Conservation (phyloP, 2,888 invertebrate species). For the Sesia apiformis region DNA sequence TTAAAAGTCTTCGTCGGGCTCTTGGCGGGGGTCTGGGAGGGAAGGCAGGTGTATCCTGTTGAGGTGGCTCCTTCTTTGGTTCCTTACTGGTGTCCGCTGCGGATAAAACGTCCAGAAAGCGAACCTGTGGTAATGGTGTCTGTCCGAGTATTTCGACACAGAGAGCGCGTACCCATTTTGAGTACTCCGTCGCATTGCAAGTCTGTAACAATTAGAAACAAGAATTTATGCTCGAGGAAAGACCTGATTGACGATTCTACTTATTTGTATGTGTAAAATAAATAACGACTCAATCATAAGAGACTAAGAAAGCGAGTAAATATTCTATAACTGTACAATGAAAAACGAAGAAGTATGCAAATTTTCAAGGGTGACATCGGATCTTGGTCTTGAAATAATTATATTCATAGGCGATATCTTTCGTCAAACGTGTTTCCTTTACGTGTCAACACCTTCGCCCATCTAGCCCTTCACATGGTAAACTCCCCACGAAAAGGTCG, state of each 20-base stretch:
- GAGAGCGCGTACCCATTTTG: constrained; percentile 83
- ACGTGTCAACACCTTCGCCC: constrained; percentile 68
- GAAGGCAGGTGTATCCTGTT: constrained; percentile 43
- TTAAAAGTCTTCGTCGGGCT: constrained; percentile 54
- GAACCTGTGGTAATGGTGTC: constrained; percentile 81
- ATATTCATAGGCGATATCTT: background rate
- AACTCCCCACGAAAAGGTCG: constrained; percentile 56
- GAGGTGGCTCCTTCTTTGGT: constrained; percentile 51
- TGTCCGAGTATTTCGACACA: constrained; percentile 84
- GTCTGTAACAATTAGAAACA: constrained; percentile 71
- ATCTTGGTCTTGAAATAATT: background rate
- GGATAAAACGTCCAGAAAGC: constrained; percentile 81
- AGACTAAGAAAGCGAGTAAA: no score
- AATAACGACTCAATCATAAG: no score
- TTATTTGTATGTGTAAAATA: no score
- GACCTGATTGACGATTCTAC: no score
- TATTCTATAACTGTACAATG: no score
- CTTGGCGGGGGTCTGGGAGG: constrained; percentile 62
- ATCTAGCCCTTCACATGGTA: constrained; percentile 66
- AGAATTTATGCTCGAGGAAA: no score
- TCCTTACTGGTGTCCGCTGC: constrained; percentile 68
- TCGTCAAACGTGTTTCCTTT: constrained; percentile 44
- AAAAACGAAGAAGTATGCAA: background rate
- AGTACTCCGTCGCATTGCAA: constrained; percentile 79
- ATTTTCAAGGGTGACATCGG: background rate